Evolutionary conservation across 2,797 vertebrate species (phyloP).

Genomic region (Lagodon rhomboides): DNA sequence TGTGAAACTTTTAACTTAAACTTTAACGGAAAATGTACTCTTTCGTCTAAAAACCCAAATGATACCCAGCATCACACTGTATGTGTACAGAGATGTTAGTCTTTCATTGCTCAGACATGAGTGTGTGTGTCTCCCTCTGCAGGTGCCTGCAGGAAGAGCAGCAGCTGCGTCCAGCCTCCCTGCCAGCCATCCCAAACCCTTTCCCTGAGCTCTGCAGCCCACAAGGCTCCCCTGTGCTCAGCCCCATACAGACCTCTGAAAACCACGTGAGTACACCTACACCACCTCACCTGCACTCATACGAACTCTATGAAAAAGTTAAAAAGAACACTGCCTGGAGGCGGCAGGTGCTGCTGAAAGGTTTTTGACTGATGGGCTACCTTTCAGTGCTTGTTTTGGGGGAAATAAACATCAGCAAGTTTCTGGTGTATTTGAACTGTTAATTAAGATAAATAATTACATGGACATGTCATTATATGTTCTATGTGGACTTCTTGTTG

Average conservation of each 20-base stretch:
- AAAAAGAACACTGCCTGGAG: not conserved
- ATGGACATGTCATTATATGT: not conserved
- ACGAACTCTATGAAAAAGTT: not conserved
- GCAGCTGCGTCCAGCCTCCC: constrained; percentile 92
- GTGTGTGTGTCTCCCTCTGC: constrained; percentile 76
- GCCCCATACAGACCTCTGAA: constrained; percentile 86
- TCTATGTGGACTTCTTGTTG: not conserved
- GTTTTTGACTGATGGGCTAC: not conserved
- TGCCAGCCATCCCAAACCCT: constrained; percentile 97
- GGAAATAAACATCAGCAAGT: not conserved
- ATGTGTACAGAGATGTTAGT: not conserved
- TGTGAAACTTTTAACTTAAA: too few species aligned
- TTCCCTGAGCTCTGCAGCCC: constrained; percentile 96
- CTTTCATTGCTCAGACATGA: not conserved
- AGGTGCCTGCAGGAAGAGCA: constrained; percentile 95
- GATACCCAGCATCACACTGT: not conserved
- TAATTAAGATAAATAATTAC: not conserved
- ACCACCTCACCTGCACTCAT: not conserved
- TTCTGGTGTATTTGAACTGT: not conserved
- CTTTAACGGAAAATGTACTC: too few species aligned
- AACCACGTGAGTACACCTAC: constrained; percentile 76
- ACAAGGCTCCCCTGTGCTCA: constrained; percentile 88
- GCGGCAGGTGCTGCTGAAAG: not conserved
- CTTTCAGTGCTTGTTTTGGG: not conserved
- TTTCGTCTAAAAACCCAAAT: not conserved